phyloP scores from a whole-genome alignment of 2,888 invertebrate genomes.

The Arenicola marina region DNA sequence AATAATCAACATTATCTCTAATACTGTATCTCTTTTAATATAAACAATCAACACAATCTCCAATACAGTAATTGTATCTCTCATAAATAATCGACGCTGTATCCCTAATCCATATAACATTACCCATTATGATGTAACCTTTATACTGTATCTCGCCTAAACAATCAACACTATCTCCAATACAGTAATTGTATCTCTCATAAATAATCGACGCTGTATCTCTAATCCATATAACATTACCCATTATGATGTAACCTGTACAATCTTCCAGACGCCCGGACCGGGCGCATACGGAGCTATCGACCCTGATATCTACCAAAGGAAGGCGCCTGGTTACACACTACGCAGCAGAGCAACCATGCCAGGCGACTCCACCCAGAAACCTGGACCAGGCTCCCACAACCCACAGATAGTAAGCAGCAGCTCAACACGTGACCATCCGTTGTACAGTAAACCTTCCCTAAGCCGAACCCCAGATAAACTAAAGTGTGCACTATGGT shows the following conservation, averaged over 20 bases:
- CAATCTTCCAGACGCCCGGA: slow-evolving; percentile 66
- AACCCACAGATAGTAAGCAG: slow-evolving; percentile 83
- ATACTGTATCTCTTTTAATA: neutral
- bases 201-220: no score
- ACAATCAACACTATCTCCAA: no score
- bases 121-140: neutral
- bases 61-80: no score
- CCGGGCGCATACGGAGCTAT: slow-evolving; percentile 39
- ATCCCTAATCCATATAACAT: neutral
- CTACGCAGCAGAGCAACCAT: slow-evolving; percentile 78
- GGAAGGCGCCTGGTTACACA: slow-evolving; percentile 73
- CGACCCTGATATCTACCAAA: slow-evolving; percentile 29
- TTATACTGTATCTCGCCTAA: neutral
- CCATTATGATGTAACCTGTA: neutral
- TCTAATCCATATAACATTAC: neutral
- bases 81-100: no score
- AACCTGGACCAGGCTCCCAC: slow-evolving; percentile 89
- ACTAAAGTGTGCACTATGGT: neutral
- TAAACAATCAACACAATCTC: no score
- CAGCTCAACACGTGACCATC: neutral
- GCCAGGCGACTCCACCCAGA: slow-evolving; percentile 75
- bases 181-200: no score
- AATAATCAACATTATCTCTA: neutral
- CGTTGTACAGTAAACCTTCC: neutral
- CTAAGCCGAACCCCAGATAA: neutral